Conservation (phyloP, 2,888 invertebrate genomes). For the Syrphus vitripennis region DNA sequence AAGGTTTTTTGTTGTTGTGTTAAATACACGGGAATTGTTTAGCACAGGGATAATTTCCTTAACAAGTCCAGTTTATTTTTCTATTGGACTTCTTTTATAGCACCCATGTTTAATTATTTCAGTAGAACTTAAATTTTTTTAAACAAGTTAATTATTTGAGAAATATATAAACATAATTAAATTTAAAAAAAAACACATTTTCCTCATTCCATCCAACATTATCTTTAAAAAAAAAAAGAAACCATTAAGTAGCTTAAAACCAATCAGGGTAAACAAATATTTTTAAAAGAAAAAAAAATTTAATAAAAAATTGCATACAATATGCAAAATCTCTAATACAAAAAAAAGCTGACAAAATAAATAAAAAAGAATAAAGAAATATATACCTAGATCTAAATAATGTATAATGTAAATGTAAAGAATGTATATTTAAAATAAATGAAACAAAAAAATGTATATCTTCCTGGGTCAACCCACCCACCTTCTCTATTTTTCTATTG, state of each 20-base stretch:
- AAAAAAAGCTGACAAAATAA: constrained; percentile 49
- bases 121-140: no score
- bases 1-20: no score
- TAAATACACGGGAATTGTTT: no score
- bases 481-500: constrained; percentile 81
- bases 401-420: constrained; percentile 58
- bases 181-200: constrained; percentile 19
- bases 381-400: constrained; percentile 46
- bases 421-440: constrained; percentile 67
- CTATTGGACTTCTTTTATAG: no score
- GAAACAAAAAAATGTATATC: constrained; percentile 72
- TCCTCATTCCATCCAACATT: constrained; percentile 67
- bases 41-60: no score
- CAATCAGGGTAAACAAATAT: constrained; percentile 64
- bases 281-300: constrained; percentile 49
- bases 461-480: constrained; percentile 81
- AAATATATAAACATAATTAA: no score
- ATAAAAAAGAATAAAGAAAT: constrained; percentile 39
- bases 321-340: constrained; percentile 51
- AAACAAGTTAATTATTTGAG: no score
- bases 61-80: no score
- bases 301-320: constrained; percentile 34
- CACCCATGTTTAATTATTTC: no score
- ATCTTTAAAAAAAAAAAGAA: constrained; percentile 42
- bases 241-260: constrained; percentile 64